Evolutionary conservation across 2,797 vertebrate genomes (phyloP), one percentile per base, ranked within the genome.

Genomic region (Sebastes baramenuke): DNA sequence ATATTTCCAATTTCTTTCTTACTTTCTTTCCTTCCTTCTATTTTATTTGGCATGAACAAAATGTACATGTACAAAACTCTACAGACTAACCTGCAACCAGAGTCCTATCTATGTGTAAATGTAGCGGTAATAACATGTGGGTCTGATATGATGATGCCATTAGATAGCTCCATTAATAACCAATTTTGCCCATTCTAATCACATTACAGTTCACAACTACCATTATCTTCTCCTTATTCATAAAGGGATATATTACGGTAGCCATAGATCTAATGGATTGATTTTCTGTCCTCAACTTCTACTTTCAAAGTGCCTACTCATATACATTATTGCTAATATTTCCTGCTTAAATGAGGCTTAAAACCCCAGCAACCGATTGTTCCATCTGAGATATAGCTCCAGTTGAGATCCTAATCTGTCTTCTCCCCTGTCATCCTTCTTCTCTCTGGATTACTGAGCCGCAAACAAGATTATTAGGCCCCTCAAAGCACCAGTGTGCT

Each of bases 381-480:
- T 81, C 54, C 11, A 8, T 67, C 67, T 38, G 59, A 81, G 82
- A 65, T 72, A 24, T 12, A 42, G 55, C 74, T 55, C 49, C 24
- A 42, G 36, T 2, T 18, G 62, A 46, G 54, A 77, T 79, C 82
- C 77, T 92, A 89, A 93, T 91, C 89, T 49, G 70, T 86, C 69
- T 80, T 80, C 86, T 81, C 61, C 75, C 54, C 88, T 65, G 72
- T 87, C 90, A 89, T 89, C 89, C 88, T 80, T 49, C 87, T 72
- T 84, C 87, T 86, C 72, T 83, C 66, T 87, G 92, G 93, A 93
- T 93, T 94, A 93, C 82, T 84, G 87, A 91, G 85, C 84, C 55
- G 73, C 88, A 92, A 93, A 94, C 87, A 82, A 87, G 93, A 93
- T 94, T 91, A 93, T 89, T 78, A 85, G 83, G 67, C 81, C 77